These are phyloP conservation scores for Orthosia gothica DNA, from an alignment of 2,888 invertebrate genomes.

Conservation along the genomic window DNA sequence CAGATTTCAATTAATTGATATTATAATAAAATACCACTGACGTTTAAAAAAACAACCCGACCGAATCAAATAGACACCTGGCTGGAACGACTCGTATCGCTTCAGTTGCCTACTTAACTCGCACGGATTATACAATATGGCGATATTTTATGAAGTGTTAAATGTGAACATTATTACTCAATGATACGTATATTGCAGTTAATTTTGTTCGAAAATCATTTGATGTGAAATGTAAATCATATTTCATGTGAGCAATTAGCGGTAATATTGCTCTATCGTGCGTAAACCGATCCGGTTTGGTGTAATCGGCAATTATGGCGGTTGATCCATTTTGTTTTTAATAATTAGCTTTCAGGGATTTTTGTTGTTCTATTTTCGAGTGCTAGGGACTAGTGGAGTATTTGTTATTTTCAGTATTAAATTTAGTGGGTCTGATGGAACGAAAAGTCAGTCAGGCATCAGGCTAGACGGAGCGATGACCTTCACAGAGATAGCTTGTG, in stretches of 20 bases:
- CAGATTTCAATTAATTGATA: neutral
- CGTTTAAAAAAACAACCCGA: conserved; percentile 18
- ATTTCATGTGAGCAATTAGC: conserved; percentile 54
- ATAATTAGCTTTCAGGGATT: neutral
- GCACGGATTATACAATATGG: neutral
- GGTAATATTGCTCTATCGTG: conserved; percentile 37
- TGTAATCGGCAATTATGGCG: conserved; percentile 17
- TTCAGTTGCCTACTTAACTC: too few relatives aligned
- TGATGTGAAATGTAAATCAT: conserved; percentile 38
- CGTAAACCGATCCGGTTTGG: conserved; percentile 24
- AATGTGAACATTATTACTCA: conserved; percentile 31
- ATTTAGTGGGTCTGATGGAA: too few relatives aligned
- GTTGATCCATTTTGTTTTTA: conserved; percentile 3
- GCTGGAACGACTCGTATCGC: too few relatives aligned
- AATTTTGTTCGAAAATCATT: conserved; percentile 41
- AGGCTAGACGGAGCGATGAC: too few relatives aligned
- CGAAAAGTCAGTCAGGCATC: too few relatives aligned
- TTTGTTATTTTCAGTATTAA: neutral
- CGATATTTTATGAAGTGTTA: conserved; percentile 31
- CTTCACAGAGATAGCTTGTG: too few relatives aligned
- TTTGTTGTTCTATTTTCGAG: neutral
- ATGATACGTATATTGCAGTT: conserved; percentile 23
- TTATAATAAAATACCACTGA: conserved; percentile 16
- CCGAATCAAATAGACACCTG: too few relatives aligned
- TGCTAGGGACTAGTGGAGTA: neutral